A percentile compares a stretch with the other conserved stretches of the same genome.
Evolutionary conservation across 1,140 invertebrate species (phyloP).

Genomic region (Cotesia typhae): DNA sequence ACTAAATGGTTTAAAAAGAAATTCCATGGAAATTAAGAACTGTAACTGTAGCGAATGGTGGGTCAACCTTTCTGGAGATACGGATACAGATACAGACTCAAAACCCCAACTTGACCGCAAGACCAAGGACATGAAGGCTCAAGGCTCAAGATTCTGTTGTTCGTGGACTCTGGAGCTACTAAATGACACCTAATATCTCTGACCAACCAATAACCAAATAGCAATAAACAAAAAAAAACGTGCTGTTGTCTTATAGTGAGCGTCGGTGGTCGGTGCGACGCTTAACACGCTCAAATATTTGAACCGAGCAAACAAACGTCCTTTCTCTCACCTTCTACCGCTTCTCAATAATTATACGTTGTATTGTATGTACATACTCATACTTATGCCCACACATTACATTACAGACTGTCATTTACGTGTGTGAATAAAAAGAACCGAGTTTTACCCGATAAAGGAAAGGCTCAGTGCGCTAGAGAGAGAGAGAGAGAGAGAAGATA

Average conservation of each 20-base stretch:
- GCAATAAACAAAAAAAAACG: neutral
- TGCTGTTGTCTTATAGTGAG: too few relatives aligned
- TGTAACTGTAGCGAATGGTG: too few relatives aligned
- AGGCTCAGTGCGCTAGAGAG: too few relatives aligned
- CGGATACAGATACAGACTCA: too few relatives aligned
- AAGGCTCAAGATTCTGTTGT: too few relatives aligned
- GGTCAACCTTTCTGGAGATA: too few relatives aligned
- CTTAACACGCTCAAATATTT: slow-evolving; percentile 8
- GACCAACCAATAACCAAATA: neutral
- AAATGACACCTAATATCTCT: neutral
- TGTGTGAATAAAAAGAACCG: neutral
- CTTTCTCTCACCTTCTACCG: slow-evolving; percentile 25
- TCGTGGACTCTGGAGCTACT: too few relatives aligned
- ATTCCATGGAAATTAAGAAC: too few relatives aligned
- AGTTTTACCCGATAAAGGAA: neutral
- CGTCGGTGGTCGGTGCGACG: neutral
- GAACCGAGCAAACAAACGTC: slow-evolving; percentile 16
- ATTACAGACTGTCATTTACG: neutral
- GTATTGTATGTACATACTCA: neutral
- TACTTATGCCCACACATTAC: neutral
- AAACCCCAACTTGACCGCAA: too few relatives aligned
- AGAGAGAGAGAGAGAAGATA: neutral
- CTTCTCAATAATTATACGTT: neutral
- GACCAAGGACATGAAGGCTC: too few relatives aligned
- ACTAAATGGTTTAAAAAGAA: too few relatives aligned